Percentiles rank a stretch among this genome's conserved stretches.
phyloP scores from a whole-genome alignment of 2,113 vertebrate species.

The western clawed frog (Xenopus tropicalis) region DNA sequence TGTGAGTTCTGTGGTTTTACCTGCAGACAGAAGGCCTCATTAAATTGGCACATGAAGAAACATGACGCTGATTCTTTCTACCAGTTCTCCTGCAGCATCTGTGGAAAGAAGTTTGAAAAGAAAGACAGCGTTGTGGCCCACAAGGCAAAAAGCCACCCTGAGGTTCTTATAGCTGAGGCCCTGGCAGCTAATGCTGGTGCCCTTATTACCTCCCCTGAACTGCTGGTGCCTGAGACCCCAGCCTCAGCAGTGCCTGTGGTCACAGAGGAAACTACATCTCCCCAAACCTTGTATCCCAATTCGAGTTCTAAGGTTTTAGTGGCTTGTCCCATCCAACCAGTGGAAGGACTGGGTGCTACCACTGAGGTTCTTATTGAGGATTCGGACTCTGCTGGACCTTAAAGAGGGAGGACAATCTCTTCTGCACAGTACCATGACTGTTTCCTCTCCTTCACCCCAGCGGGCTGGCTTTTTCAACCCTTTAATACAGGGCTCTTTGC shows the following conservation, averaged over 20 bases:
- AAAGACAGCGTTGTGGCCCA: conserved; percentile 98
- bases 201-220: conserved; percentile 73
- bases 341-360: conserved; percentile 71
- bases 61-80: conserved; percentile 94
- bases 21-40: conserved; percentile 95
- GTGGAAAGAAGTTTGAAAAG: conserved; percentile 97
- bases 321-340: conserved; percentile 54
- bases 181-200: conserved; percentile 91
- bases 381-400: conserved; percentile 72
- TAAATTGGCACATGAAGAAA: conserved; percentile 99
- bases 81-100: conserved; percentile 97
- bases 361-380: conserved; percentile 77
- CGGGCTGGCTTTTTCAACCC: conserved; percentile 33
- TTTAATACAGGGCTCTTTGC: conserved; percentile 3
- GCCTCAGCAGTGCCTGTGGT: conserved; percentile 58
- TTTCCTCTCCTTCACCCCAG: conserved; percentile 29
- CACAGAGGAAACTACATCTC: conserved; percentile 23
- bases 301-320: conserved; percentile 70
- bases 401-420: conserved; percentile 48
- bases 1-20: conserved; percentile 98
- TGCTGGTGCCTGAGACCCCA: conserved; percentile 61
- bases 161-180: conserved; percentile 94
- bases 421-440: conserved; percentile 38
- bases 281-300: conserved; percentile 50
- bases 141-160: conserved; percentile 95